Evolutionary conservation across 53 echinoderm and acorn worm genomes (phyloP).

Genomic region (Temnopleurus reevesii): DNA sequence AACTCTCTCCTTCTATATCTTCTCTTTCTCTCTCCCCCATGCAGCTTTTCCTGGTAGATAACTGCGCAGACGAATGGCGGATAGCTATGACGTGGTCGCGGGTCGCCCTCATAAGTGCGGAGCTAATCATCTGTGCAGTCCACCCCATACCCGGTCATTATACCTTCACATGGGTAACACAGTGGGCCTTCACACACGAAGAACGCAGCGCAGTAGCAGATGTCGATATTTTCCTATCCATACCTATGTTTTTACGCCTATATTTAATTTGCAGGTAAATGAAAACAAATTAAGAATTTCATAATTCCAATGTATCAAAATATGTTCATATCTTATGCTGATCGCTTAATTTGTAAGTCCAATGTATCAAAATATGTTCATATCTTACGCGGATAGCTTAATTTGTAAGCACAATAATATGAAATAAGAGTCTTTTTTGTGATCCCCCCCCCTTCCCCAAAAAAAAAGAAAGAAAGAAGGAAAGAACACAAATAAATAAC

Average conservation of each 20-base stretch:
- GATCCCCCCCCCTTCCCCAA: too few relatives aligned
- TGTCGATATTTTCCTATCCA: constrained; percentile 92
- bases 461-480: too few relatives aligned
- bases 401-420: too few relatives aligned
- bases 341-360: too few relatives aligned
- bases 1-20: background rate
- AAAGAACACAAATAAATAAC: too few relatives aligned
- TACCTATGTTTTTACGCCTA: constrained; percentile 99
- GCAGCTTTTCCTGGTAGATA: constrained; percentile 98
- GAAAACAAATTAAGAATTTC: background rate
- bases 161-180: constrained; percentile 82
- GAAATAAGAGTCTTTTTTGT: too few relatives aligned
- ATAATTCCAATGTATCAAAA: background rate
- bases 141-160: constrained; percentile 96
- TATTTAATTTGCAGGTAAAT: constrained; percentile 90
- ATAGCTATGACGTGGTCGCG: constrained; percentile 98
- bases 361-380: too few relatives aligned
- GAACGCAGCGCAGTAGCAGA: constrained; percentile 76
- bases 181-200: constrained; percentile 92
- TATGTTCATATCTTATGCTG: too few relatives aligned
- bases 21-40: background rate
- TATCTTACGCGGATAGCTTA: too few relatives aligned
- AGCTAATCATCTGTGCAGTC: constrained; percentile 89
- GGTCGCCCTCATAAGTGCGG: constrained; percentile 74
- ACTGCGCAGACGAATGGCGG: constrained; percentile 99